Evolutionary conservation across 2,113 vertebrate species (phyloP), one percentile per base, ranked within the genome.

Genomic region (Sorex fumeus): DNA sequence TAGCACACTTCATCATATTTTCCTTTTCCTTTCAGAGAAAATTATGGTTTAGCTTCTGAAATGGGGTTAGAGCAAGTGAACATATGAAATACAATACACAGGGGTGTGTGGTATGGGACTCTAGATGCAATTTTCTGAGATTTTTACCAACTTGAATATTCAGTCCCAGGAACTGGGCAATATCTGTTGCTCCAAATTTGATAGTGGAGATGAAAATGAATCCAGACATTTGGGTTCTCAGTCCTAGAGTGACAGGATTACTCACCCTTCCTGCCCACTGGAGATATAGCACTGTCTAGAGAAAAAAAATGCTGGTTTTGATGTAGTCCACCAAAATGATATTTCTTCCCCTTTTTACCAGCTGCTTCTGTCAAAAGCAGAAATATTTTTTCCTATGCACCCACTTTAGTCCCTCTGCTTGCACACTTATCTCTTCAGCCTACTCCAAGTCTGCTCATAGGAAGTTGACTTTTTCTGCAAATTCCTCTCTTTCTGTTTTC

Each of bases 361-460:
- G 21, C 13, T 40, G 1, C 4, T 78, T 80, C 10, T 60, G 3
- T 66, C n/a, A 72, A 27, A 67, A 76, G 34, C 16, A 67, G 60
- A 18, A 11, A 19, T 30, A 71, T 72, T 19, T 62, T 1, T 84
- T 25, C 34, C 12, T 6, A 6, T 0, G 1, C 1, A 30, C 5
- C 6, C 0, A 16, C 1, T 32, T 8, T 53, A 50, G 11, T 5
- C 57, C 27, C 3, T 0, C 8, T 80, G 9, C 6, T 5, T 71
- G 23, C 28, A 43, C 6, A 23, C 36, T 21, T 60, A 27, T 45
- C 12, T 91, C 43, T 87, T 19, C 12, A 28, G 16, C 32, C 75
- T 13, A 9, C 16, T 3, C 7, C 8, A 69, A 0, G 10, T 75
- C 50, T 69, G 25, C 30, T 57, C 30, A 7, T 13, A n/a, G 43